Evolutionary conservation across 2,888 invertebrate genomes (phyloP), one percentile per base, ranked within the genome.

Genomic region (Bombyx huttoni): DNA sequence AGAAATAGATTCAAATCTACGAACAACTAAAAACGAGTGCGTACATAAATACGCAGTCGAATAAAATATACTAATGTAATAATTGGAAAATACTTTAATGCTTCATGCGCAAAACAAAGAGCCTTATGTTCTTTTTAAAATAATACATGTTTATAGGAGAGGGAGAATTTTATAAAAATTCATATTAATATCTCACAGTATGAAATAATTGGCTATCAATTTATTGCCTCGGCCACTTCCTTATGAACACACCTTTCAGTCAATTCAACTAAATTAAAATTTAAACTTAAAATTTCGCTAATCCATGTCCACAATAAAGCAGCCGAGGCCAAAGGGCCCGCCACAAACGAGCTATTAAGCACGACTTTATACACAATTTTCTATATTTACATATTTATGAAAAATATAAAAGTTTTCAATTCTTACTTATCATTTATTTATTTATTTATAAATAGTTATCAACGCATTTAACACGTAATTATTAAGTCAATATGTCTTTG

Each of bases 1-100:
- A 78, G 75, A 76, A 77, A 82, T 80, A 83, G 78, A 81, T 79
- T 78, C 77, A 80, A 81, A 81, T 78, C 78, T 81, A 84, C 80
- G 77, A 73, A 59, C 74, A 81, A 79, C 61, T 56, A 67, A 69
- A 67, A 70, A 64, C 72, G 63, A 74, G 66, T 70, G 63, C 64
- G 40, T 1, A 12, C 46, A 52, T 55, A 69, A 70, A 63, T 53
- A 53, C 24, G 24, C 24, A 24, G 1, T 24, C 24, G 24, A 24
- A 24, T 24, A 24, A 24, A 24, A 24, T 24, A 24, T 3, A 24
- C 2, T 24, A 24, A 1, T 24, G n/a, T n/a, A n/a, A 24, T 24
- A 65, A 55, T 57, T 51, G 24, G 68, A 70, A 73, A 81, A 85
- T 85, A 86, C 86, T 86, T 86, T 84, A 73, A 84, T 85, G 86